Evolutionary conservation across 2,888 invertebrate genomes (phyloP), one percentile per base, ranked within the genome.

Genomic region (Heterodera filipjevi): DNA sequence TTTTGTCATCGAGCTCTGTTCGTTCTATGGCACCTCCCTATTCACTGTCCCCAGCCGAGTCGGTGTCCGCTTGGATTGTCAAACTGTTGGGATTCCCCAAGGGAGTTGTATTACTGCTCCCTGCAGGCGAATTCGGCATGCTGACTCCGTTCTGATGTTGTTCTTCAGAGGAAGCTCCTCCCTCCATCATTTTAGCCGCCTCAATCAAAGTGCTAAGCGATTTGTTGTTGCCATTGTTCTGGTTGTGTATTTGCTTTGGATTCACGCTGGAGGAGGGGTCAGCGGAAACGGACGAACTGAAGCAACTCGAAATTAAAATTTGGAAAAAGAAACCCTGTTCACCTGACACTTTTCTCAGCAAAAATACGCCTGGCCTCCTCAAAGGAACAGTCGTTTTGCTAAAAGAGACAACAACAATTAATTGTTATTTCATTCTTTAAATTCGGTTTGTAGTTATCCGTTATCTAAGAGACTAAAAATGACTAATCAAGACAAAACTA

Each of bases 171-270:
- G 59, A n/a, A 27, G 59, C 74, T n/a, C 70, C 76, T 22, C 44
- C 77, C 53, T 49, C 66, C 46, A 70, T 77, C 77, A 77, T 35
- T 59, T 16, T 72, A 35, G 77, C 77, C 35, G 77, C 77, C 72
- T 46, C 70, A 35, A 77, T 35, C 46, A 77, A 71, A n/a, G 71
- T 77, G 74, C 70, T 49, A 33, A 77, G 49, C 30, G 71, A 71
- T 19, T 72, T 59, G 59, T 59, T 59, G 59, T n/a, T 59, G 59
- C 27, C 22, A 27, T n/a, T 59, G 59, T 59, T n/a, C 59, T 27
- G 59, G 27, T 59, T 59, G 59, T 27, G 59, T 27, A 19, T 22
- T 53, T 53, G 53, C 53, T 53, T 16, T 53, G 16, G 53, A 16
- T 53, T 53, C 53, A 22, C 19, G 22, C 53, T 53, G 19, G 19